phyloP scores from a whole-genome alignment of 2,888 invertebrate species.

The Pristionchus arcanus region DNA sequence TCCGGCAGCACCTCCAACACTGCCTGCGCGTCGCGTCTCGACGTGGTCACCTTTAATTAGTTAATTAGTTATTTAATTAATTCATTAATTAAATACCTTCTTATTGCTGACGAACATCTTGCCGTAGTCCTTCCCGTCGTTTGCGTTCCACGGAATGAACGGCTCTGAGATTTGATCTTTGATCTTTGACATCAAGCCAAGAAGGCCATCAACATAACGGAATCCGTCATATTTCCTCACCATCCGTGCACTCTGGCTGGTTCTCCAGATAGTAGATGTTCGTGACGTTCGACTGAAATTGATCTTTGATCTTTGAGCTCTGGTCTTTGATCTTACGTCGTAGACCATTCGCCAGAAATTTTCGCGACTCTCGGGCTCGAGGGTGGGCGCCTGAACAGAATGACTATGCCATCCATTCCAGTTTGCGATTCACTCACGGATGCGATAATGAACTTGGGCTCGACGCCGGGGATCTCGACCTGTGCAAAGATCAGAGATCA shows the following conservation, averaged over 20 bases:
- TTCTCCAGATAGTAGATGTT: constrained; percentile 42
- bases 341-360: constrained; percentile 39
- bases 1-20: constrained; percentile 25
- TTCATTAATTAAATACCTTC: constrained; percentile 5
- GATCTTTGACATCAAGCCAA: too few species aligned
- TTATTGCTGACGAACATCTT: constrained; percentile 51
- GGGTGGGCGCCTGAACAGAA: not conserved
- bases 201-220: too few species aligned
- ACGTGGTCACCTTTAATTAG: not conserved
- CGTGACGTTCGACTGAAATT: not conserved
- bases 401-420: not conserved
- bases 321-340: constrained; percentile 1
- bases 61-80: not conserved
- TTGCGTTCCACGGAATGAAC: constrained; percentile 12
- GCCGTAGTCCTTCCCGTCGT: constrained; percentile 27
- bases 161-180: not conserved
- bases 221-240: too few species aligned
- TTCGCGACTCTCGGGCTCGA: constrained; percentile 32
- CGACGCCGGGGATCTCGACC: constrained; percentile 26
- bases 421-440: not conserved
- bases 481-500: not conserved
- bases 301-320: not conserved
- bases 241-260: constrained; percentile 15
- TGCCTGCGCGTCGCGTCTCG: not conserved
- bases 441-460: constrained; percentile 31